Evolutionary conservation across 2,888 invertebrate genomes (phyloP), one percentile per base, ranked within the genome.

Genomic region (Philereme vetulata): DNA sequence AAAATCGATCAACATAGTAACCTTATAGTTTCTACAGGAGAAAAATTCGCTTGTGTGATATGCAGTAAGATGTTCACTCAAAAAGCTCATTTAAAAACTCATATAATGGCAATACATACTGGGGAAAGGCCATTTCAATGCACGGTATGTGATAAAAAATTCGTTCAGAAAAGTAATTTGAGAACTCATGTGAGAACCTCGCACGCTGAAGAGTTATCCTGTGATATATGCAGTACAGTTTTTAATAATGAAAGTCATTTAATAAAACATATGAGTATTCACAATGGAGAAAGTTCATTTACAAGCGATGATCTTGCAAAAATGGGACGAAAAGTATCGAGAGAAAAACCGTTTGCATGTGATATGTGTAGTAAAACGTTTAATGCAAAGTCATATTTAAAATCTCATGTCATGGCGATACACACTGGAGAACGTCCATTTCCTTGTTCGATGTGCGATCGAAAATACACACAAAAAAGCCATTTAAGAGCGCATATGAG

Each of bases 21-120:
- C 45, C 9, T 61, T 4, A 56, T 56, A 32, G 42, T 45, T 5
- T 35, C 44, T 0, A 32, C 34, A 4, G 52, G 49, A 2, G 32
- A 43, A 9, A 61, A 56, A 21, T 61, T 56, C 6, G 50, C 36
- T 4, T 61, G 61, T 46, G 47, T 58, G 0, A 44, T 58, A 0
- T 62, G 62, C 10, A 45, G 47, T 1, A 62, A 58, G 8, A 35
- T 5, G 0, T 58, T 62, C 11, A 44, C 33, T 4, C 52, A 50
- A 34, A 59, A 62, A 32, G 54, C 53, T 3, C 61, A 61, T 56
- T 49, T 62, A 9, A 62, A 57, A 51, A 62, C 54, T 6, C 62
- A 62, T 43, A 51, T 62, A 34, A 59, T 50, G 53, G 53, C 53
- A 1, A 42, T 57, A 5, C 59, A 59, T 10, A 53, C 49, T 0